phyloP scores from a whole-genome alignment of 2,113 vertebrate genomes.

The Colinus virginianus region DNA sequence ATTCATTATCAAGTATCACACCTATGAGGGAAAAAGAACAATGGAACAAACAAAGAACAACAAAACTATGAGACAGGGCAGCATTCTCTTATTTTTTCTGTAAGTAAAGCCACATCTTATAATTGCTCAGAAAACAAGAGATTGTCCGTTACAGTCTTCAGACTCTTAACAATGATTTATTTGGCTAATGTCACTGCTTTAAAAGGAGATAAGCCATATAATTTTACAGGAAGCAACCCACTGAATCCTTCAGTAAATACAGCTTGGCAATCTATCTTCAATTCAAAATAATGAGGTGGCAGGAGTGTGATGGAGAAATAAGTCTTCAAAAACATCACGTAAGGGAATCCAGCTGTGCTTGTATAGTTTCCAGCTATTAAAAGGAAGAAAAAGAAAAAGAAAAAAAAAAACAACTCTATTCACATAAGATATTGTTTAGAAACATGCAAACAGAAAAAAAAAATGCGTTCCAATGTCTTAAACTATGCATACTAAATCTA shows the following conservation, averaged over 20 bases:
- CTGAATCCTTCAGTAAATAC: conserved; percentile 73
- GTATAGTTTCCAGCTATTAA: conserved; percentile 93
- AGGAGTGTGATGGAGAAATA: conserved; percentile 64
- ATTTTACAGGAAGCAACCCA: conserved; percentile 74
- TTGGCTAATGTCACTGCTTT: conserved; percentile 58
- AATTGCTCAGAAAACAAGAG: conserved; percentile 38
- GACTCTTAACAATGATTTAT: conserved; percentile 39
- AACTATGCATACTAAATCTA: conserved; percentile 56
- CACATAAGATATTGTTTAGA: conserved; percentile 65
- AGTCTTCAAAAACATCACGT: conserved; percentile 84
- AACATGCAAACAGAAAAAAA: conserved; percentile 59
- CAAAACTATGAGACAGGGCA: neutral
- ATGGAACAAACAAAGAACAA: neutral
- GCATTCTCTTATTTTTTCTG: neutral
- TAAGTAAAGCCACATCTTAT: conserved; percentile 12
- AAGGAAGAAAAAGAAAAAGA: conserved; percentile 48
- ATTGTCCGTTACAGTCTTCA: conserved; percentile 48
- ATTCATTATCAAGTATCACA: neutral
- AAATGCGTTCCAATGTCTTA: neutral
- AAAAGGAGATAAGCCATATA: conserved; percentile 68
- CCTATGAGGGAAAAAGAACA: neutral
- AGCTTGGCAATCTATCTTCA: conserved; percentile 76
- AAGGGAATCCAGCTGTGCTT: conserved; percentile 97
- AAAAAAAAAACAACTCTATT: conserved; percentile 8
- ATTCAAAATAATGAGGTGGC: conserved; percentile 73